Percentiles rank a stretch among this genome's conserved stretches.
Evolutionary conservation across 2,888 invertebrate species (phyloP).

Genomic region (Frankliniella fusca): DNA sequence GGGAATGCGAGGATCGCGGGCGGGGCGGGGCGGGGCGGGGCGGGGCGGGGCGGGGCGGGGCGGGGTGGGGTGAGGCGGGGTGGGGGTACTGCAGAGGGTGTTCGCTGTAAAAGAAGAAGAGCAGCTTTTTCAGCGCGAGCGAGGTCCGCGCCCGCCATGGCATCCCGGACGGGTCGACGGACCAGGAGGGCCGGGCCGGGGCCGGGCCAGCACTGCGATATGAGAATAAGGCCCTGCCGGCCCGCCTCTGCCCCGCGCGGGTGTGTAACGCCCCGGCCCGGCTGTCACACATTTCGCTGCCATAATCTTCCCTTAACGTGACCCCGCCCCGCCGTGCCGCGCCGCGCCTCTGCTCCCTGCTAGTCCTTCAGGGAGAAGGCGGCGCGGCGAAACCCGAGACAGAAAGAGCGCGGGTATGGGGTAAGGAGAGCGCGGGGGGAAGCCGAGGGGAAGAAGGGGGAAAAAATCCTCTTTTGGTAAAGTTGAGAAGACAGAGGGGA

Average conservation of each 20-base stretch:
- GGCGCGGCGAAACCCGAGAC: not conserved
- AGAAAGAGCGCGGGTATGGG: not conserved
- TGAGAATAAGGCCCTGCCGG: too few species aligned
- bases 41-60: not conserved
- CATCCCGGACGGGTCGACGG: too few species aligned
- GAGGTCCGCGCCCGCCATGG: too few species aligned
- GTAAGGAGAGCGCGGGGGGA: not conserved
- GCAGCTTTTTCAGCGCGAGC: too few species aligned
- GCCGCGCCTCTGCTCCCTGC: too few species aligned
- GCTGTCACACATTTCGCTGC: not conserved
- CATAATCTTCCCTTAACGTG: conserved; percentile 10
- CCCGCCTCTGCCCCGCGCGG: too few species aligned
- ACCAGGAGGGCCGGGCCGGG: too few species aligned
- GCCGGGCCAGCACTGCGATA: too few species aligned
- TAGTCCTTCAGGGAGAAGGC: not conserved
- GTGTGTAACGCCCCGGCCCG: too few species aligned
- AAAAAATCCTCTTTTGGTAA: not conserved
- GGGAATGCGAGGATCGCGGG: not conserved
- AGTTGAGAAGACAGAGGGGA: conserved; percentile 22
- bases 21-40: not conserved
- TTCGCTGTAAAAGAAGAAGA: too few species aligned
- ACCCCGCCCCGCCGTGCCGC: not conserved
- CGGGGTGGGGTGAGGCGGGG: not conserved
- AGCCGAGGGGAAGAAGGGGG: not conserved
- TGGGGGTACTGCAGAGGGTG: too few species aligned